Evolutionary conservation across 92 coral and sea anemone species (phyloP), one percentile per base, ranked within the genome.

Genomic region (Umimayanthus chanpuru): DNA sequence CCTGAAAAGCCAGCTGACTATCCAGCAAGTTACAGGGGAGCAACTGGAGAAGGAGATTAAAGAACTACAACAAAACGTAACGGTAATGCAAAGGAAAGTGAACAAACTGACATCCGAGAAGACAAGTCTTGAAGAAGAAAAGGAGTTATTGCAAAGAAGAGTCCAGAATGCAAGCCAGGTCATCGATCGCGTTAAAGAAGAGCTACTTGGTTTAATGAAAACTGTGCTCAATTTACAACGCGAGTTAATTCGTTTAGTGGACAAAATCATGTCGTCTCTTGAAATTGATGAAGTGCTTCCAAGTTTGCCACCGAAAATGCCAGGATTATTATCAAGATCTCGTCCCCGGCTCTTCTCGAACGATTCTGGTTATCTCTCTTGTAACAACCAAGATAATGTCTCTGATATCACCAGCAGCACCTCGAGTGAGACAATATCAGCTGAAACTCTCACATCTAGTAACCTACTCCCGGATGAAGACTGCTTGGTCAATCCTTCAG

Each of bases 401-500:
- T 88, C 93, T 36, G 90, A 86, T 47, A 93, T 92, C 47, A 75
- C 93, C 4, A 92, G 96, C 88, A 95, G 97, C 26, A 94, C 89
- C 64, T 71, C 88, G 7, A 90, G 93, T 49, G 99, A 97, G 12
- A 77, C 89, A 0, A 88, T 93, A 70, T 84, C 86, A 23, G 85
- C 89, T 73, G 90, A 90, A 70, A 86, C 90, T 68, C 86, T 88
- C 9, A 79, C 90, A 25, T 68, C 93, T 16, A 90, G 87, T 74
- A 81, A 79, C 77, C 76, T 93, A 32, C 86, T 92, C 49, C 98
- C 98, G 39, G 98, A 95, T 73, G 92, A 92, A 81, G 93, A 95
- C 47, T 89, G 93, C 89, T 85, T 95, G 36, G 86, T 95, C 29
- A 95, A 95, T 88, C 96, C 98, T 0, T 95, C 98, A 16, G 98